Base-by-base conservation (phyloP, 2,113 vertebrate species). In the Drymodes brunneopygia region DNA sequence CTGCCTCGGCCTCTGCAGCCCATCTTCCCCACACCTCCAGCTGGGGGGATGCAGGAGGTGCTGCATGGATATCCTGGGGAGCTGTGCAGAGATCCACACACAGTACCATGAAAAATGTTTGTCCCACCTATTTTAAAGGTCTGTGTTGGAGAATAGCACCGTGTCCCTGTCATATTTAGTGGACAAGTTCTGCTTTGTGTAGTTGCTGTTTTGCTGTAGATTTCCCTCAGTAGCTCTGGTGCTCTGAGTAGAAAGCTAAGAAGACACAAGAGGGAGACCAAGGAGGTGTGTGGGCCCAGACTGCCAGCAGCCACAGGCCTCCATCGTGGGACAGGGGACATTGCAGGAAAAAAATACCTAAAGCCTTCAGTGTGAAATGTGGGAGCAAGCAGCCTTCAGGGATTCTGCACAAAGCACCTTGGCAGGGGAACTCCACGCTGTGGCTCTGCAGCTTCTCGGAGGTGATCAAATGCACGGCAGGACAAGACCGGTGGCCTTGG, bases 281-380 rank as follows among this genome's bases (percentile, higher is more conserved):
- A 80, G 38, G 51, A 0, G 0, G 23, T 0, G 0, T 18, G 45
- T 27, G 35, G 50, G 44, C 47, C 66, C 51, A 28, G n/a, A 18
- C 27, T 29, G 36, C n/a, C 61, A 47, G 82, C 38, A 83, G 21
- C 69, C 1, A 6, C 67, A 38, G n/a, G 17, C 18, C 56, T 93
- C 15, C 8, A 1, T 22, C 1, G 1, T 48, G 69, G 38, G 29
- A 53, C 44, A 38, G 17, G 54, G 28, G 35, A 47, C 42, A n/a
- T 5, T 50, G 42, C n/a, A 33, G 50, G 62, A 77, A 78, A 81
- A 29, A 62, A 50, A 8, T 1, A 10, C 33, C 62, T n/a, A 18
- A 38, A 38, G 25, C 31, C 56, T 78, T 78, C 61, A 47, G 8
- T 31, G 20, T 3, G 4, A 71, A 84, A 79, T 54, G 10, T 42